Base-by-base conservation (phyloP, 2,888 invertebrate species). In the Dromius quadrimaculatus region DNA sequence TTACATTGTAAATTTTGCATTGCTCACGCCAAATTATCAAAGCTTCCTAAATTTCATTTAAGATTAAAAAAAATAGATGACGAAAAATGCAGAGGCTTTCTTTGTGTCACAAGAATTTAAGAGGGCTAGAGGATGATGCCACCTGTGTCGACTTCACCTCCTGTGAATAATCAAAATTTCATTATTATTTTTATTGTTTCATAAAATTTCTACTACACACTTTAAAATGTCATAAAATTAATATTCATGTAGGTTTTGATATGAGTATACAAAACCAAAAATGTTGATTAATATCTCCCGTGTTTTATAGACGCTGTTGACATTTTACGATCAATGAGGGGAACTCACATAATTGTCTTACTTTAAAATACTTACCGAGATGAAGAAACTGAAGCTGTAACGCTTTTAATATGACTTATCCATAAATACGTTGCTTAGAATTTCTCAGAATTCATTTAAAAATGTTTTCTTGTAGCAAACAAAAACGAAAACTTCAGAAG, bases 171-270 rank as follows among this genome's bases (percentile, higher is more conserved):
- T 71, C 71, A 62, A 69, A 74, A 77, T 78, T 77, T 77, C 77
- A 78, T 78, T 76, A 77, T 75, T 75, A 76, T 77, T 77, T 79
- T 79, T 79, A 78, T 76, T 76, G 77, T 78, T 77, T 79, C 76
- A 79, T 79, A 79, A 79, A 79, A 78, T 74, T 74, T 76, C 78
- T 77, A 79, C 77, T 77, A 77, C 77, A 77, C 76, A 79, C 77
- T 78, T 79, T 79, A 78, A 79, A 78, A 75, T 72, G 76, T 74
- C 77, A 78, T 79, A 79, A 79, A 79, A 79, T 78, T 79, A 62
- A 59, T 43, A 59, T 59, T 59, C 68, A 43, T 59, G 43, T 59
- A 68, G 57, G 59, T 41, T 62, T 62, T 41, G 62, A 62, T 62
- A 23, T 38, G 36, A 36, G 23, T 59, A 47, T 23, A 41, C 41